These are phyloP conservation scores for Carposina sasakii DNA, from an alignment of 1,140 invertebrate genomes.

Conservation along the genomic window DNA sequence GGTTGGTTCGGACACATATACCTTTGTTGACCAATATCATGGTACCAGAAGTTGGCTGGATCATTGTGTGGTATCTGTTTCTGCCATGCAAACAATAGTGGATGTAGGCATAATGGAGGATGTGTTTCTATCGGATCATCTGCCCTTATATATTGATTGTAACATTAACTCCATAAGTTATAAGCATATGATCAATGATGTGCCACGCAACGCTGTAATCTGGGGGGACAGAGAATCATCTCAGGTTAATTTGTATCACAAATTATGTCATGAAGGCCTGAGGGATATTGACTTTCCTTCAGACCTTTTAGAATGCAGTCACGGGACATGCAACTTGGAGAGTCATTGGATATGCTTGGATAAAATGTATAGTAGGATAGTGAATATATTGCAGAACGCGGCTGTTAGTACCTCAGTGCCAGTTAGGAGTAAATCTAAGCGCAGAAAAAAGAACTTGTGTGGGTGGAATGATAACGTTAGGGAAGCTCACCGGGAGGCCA, in stretches of 20 bases:
- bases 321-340: neutral
- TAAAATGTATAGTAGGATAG: constrained; percentile 1
- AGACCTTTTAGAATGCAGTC: neutral
- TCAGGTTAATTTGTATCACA: neutral
- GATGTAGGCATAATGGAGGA: neutral
- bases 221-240: neutral
- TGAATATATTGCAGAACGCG: neutral
- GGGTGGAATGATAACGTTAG: constrained; percentile 1
- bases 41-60: neutral
- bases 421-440: neutral
- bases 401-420: neutral
- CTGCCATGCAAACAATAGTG: neutral
- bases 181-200: neutral
- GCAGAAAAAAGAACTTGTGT: neutral
- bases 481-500: neutral
- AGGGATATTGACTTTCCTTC: neutral
- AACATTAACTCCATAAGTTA: neutral
- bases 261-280: neutral
- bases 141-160: neutral
- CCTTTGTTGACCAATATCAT: neutral
- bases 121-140: neutral
- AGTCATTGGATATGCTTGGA: neutral
- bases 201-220: neutral
- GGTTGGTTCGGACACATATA: neutral
- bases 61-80: neutral